phyloP scores from a whole-genome alignment of 30 jellyfish, hydroid and myxozoan species.

The Rhopilema esculentum region DNA sequence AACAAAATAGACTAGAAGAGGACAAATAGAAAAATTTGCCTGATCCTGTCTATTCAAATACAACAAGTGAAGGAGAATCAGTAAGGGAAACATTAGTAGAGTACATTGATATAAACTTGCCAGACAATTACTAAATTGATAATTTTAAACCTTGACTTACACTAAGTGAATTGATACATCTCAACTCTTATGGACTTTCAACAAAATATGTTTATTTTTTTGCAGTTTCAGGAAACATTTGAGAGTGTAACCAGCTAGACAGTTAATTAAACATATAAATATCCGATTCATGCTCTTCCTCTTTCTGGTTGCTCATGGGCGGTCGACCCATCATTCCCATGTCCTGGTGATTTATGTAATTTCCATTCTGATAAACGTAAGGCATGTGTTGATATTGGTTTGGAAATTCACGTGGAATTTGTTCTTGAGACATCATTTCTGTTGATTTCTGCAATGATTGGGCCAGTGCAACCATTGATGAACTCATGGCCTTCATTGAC shows the following conservation, averaged over 20 bases:
- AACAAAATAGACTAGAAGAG: constrained; percentile 1
- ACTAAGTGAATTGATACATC: not conserved
- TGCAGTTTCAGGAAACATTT: too few relatives aligned
- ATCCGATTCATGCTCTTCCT: too few relatives aligned
- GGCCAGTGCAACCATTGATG: constrained; percentile 40
- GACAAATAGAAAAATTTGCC: constrained; percentile 8
- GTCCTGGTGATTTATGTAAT: not conserved
- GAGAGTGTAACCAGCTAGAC: too few relatives aligned
- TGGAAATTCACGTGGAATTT: not conserved
- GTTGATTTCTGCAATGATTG: constrained; percentile 5
- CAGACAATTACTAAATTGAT: not conserved
- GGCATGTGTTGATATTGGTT: not conserved
- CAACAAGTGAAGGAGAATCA: constrained; percentile 4
- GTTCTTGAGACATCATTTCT: constrained; percentile 20
- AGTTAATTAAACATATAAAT: too few relatives aligned
- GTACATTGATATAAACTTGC: not conserved
- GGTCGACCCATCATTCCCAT: too few relatives aligned
- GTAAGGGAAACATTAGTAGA: not conserved
- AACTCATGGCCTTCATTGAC: constrained; percentile 38
- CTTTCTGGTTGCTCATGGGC: too few relatives aligned
- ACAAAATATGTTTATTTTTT: not conserved
- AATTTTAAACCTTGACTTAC: not conserved
- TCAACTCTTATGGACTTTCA: not conserved
- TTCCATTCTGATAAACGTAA: not conserved
- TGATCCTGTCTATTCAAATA: constrained; percentile 29